Evolutionary conservation across 1,140 invertebrate genomes (phyloP).

Genomic region (Nasonia longicornis): DNA sequence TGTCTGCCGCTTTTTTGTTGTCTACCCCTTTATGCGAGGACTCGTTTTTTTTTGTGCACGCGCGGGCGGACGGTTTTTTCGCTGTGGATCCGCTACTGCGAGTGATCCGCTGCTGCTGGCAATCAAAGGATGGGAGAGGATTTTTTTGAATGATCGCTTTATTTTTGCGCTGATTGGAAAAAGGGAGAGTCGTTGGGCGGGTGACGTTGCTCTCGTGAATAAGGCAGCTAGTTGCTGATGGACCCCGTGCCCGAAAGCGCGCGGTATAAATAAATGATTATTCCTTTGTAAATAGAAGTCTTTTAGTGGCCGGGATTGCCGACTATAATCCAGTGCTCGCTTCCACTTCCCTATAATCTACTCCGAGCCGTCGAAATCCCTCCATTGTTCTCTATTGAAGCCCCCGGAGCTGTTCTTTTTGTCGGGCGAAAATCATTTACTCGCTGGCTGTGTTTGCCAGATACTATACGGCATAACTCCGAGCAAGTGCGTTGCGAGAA

Average conservation of each 20-base stretch:
- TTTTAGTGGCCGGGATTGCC: background rate
- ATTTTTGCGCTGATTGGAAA: constrained; percentile 3
- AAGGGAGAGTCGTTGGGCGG: background rate
- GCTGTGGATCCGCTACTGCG: background rate
- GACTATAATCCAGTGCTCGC: constrained; percentile 13
- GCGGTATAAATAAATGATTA: background rate
- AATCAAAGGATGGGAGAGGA: background rate
- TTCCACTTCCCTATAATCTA: constrained; percentile 46
- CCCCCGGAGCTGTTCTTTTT: constrained; percentile 9
- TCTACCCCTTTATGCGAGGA: constrained; percentile 8
- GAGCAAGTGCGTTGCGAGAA: too few relatives aligned
- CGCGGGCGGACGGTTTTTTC: background rate
- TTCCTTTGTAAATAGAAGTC: constrained; percentile 1
- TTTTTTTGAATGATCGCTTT: background rate
- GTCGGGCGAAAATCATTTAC: constrained; percentile 20
- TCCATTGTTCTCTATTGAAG: constrained; percentile 33
- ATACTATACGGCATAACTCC: background rate
- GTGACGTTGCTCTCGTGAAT: background rate
- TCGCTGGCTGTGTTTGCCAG: background rate
- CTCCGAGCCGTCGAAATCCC: constrained; percentile 27
- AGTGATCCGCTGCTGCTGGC: background rate
- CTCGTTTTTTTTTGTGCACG: background rate
- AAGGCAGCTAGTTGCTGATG: background rate
- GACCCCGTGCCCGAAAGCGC: too few relatives aligned
- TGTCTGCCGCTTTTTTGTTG: background rate